Base-by-base conservation (phyloP, 2,797 vertebrate species). In the Chloroceryle inda region DNA sequence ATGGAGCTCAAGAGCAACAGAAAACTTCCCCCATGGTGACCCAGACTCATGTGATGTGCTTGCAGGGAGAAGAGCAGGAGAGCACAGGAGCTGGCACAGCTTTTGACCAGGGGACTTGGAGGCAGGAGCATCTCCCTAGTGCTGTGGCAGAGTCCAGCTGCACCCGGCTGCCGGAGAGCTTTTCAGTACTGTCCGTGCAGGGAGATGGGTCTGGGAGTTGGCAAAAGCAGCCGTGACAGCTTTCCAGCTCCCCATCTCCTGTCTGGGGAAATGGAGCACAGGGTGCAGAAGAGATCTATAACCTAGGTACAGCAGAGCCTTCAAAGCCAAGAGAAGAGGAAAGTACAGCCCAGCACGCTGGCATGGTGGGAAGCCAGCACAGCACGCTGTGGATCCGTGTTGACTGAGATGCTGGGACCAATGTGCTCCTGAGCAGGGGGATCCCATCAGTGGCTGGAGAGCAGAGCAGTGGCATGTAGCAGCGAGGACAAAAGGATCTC, bases 1-100 rank as follows among this genome's bases (percentile, higher is more conserved):
- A 88, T 66, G 89, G 86, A 95, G 94, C 90, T 85, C 92, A 91
- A 91, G 89, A 95, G 73, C 35, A 89, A 77, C 81, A 85, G 88
- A 38, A 92, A 90, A 89, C 79, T 95, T 97, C 92, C 87, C 89
- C 67, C 76, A 22, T 33, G 73, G 88, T 2, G 29, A 74, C 73
- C 69, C 1, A 0, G 31, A 22, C 92, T 96, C 38, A 2, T 1
- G 11, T 49, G 81, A 69, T 2, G 5, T 74, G 71, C 53, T 71
- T 44, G 71, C n/a, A 85, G 76, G 52, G 52, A 89, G 86, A 71
- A 53, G 18, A 53, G 77, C 21, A 52, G 45, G n/a, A 38, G 69
- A 52, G 42, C 56, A 50, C 19, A 16, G 88, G 29, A 50, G 26
- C 27, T 2, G 13, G 24, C 12, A 9, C 0, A 0, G 52, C 66